These are phyloP conservation scores for Paragorgia papillata DNA, from an alignment of 92 coral and sea anemone species.

Conservation along the genomic window DNA sequence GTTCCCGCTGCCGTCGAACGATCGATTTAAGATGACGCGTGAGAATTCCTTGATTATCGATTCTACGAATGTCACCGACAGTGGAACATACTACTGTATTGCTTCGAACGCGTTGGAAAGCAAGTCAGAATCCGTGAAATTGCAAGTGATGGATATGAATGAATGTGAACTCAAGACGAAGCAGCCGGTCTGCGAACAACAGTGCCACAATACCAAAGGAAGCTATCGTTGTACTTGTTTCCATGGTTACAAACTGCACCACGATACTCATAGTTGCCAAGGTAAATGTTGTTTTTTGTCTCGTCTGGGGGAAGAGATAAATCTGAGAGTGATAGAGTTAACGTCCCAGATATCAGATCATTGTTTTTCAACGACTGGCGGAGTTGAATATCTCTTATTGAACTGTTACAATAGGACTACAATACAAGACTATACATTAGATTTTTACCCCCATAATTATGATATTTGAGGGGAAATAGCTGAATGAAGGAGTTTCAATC, in stretches of 20 bases:
- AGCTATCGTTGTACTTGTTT: slow-evolving; percentile 42
- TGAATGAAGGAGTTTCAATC: no score
- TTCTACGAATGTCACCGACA: slow-evolving; percentile 72
- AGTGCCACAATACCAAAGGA: slow-evolving; percentile 40
- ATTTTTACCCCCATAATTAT: no score
- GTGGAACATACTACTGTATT: slow-evolving; percentile 85
- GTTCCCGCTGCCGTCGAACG: slow-evolving; percentile 83
- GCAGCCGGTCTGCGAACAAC: slow-evolving; percentile 19
- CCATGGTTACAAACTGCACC: slow-evolving; percentile 44
- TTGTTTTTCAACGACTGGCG: no score
- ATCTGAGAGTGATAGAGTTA: no score
- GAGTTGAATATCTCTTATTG: no score
- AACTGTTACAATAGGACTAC: no score
- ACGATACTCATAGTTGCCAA: slow-evolving; percentile 33
- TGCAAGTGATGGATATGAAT: slow-evolving; percentile 18
- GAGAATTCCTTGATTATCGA: slow-evolving; percentile 74
- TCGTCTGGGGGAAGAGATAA: no score
- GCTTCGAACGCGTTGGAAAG: slow-evolving; percentile 91
- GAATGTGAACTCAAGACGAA: slow-evolving; percentile 25
- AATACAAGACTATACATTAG: no score
- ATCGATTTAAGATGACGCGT: slow-evolving; percentile 72
- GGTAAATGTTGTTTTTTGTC: neutral
- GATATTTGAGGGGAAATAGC: no score
- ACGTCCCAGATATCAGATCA: no score
- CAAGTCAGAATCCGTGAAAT: slow-evolving; percentile 16